Evolutionary conservation across 1,140 invertebrate species (phyloP), one percentile per base, ranked within the genome.

Genomic region (Cydia pomonella): DNA sequence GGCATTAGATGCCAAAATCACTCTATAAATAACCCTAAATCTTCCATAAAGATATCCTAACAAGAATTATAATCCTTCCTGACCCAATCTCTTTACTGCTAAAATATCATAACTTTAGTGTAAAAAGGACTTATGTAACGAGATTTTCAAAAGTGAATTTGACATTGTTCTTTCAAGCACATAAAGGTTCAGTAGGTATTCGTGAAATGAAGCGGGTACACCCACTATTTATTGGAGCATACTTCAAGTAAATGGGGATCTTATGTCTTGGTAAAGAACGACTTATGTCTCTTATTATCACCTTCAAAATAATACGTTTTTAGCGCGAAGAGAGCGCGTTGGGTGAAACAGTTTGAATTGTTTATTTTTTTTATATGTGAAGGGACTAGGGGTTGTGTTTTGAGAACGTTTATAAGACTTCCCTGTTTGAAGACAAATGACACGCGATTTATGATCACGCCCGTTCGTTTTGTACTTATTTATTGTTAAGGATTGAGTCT

Each of bases 211-310:
- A 72, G 44, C 59, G 59, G 16, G 59, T 47, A 80, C 76, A 79
- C 73, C 69, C 73, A 74, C 73, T 78, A 81, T 84, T 84, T 84
- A 86, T 84, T 81, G 79, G 79, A 73, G 76, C 77, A 78, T 80
- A 80, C 74, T 77, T 81, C 79, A 82, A 82, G 73, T 73, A 80
- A 83, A 84, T 84, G 76, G 63, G 78, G 53, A 76, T 73, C 73
- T 80, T 75, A 77, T 10, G 10, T 59, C 21, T 23, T 23, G 53
- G 21, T 59, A 23, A 59, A 59, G 7, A 59, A 59, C 18, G 53
- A 59, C 53, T 23, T 59, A 59, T 23, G 53, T 23, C 7, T 23
- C 53, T 10, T 59, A 23, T 23, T 59, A 23, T 10, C 53, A 23
- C 53, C 10, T 59, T 23, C 23, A 23, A 21, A 23, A 23, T 59